Conservation (phyloP, 30 jellyfish, hydroid and myxozoan species). For the Phacellophora camtschatica region DNA sequence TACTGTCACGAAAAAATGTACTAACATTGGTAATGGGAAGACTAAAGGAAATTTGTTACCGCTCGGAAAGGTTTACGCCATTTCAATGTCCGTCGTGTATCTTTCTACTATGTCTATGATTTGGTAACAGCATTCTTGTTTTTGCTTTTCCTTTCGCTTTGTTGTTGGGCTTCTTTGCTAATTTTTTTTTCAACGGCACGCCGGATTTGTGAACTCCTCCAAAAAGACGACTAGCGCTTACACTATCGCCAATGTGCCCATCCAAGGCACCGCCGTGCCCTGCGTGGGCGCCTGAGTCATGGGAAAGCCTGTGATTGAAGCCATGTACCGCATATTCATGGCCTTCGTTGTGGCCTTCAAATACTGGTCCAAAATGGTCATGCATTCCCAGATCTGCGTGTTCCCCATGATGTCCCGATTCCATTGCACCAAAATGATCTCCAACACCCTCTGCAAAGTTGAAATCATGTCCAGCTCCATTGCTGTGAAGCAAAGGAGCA, state of each 20-base stretch:
- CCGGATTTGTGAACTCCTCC: conserved; percentile 66
- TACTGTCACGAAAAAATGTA: too few species aligned
- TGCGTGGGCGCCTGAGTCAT: not conserved
- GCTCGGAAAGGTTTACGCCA: too few species aligned
- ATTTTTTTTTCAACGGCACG: conserved; percentile 13
- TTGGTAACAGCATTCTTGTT: not conserved
- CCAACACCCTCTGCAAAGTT: conserved; percentile 23
- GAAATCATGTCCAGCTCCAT: not conserved
- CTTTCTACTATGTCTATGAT: not conserved
- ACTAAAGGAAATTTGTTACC: too few species aligned
- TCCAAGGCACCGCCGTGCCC: conserved; percentile 38
- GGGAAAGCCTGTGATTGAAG: not conserved
- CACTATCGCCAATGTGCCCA: conserved; percentile 38
- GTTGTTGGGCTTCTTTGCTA: conserved; percentile 1
- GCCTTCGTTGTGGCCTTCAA: conserved; percentile 31
- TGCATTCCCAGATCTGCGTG: conserved; percentile 29
- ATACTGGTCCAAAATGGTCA: conserved; percentile 60
- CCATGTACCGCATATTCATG: not conserved
- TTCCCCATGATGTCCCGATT: not conserved
- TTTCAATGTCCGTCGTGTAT: too few species aligned
- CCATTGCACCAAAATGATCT: conserved; percentile 52
- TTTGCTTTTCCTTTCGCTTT: conserved; percentile 17
- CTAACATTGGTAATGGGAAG: too few species aligned
- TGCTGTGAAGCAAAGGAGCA: conserved; percentile 6
- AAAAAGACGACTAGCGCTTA: conserved; percentile 23